Base-by-base conservation (phyloP, 2,113 vertebrate species). In the Anoura caudifer region DNA sequence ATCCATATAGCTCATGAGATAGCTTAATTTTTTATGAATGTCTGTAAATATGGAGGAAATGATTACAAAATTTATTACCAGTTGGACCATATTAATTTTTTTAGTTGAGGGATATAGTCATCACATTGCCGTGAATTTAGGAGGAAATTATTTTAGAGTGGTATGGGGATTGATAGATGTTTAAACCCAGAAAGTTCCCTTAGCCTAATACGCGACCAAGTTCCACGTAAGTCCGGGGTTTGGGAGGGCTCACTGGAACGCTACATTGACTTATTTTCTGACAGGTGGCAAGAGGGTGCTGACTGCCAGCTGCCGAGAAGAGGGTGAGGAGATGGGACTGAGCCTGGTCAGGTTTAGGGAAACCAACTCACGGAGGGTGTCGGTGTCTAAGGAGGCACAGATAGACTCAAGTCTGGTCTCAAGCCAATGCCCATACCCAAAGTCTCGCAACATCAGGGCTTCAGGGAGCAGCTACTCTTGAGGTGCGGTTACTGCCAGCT, bases 1-100 rank as follows among this genome's bases (percentile, higher is more conserved):
- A 95, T 90, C 84, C 90, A 96, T 94, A 96, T 82, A 89, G 95
- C 72, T 90, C 47, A 97, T 95, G 96, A 97, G 87, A 75, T 69
- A 90, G 52, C 38, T 95, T 65, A 70, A 96, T 91, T 77, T 90
- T 97, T 96, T 76, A 97, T 95, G 93, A 93, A 86, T 50, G 12
- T 47, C 84, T 36, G 12, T 94, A 97, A 94, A 82, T 90, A 79
- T 9, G 52, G 59, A 98, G 97, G 97, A 97, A 97, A 94, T 95
- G 93, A 97, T 54, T 36, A 43, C 28, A 98, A 95, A 96, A 98
- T 97, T 98, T 94, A 97, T 97, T 85, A 84, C 63, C 56, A 92
- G 11, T 41, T 82, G 67, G 87, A 90, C 50, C 79, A 65, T 67
- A 96, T 63, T 95, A 95, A 82, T 50, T 59, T 67, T 73, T 72